These are phyloP conservation scores for Takifugu ocellatus DNA, from an alignment of 2,797 vertebrate genomes.

Conservation along the genomic window DNA sequence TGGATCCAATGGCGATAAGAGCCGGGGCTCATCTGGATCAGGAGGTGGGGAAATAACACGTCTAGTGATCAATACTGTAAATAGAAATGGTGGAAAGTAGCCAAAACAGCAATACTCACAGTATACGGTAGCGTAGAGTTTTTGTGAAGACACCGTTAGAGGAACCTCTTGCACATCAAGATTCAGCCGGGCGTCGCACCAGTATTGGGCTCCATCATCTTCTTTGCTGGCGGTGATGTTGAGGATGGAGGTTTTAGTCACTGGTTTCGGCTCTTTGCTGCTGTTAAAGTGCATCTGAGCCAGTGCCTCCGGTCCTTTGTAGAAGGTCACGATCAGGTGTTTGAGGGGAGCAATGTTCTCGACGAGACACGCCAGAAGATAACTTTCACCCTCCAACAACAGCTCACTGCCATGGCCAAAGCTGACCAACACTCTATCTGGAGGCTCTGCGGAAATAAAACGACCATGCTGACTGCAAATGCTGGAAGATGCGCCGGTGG, in stretches of 20 bases:
- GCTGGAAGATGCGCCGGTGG: background rate
- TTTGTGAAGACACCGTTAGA: constrained; percentile 41
- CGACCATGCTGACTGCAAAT: too few relatives aligned
- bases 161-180: constrained; percentile 50
- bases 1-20: accelerated
- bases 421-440: constrained; percentile 45
- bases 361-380: constrained; percentile 46
- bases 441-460: constrained; percentile 47
- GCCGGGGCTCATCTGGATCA: constrained; percentile 39
- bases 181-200: constrained; percentile 60
- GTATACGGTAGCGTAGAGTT: constrained; percentile 26
- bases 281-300: background rate
- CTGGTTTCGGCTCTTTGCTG: constrained; percentile 19
- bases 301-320: constrained; percentile 25
- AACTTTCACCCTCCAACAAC: constrained; percentile 19
- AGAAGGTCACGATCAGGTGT: constrained; percentile 48
- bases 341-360: constrained; percentile 33
- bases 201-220: constrained; percentile 51
- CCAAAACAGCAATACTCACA: constrained; percentile 53
- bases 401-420: constrained; percentile 30
- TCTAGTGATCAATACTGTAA: background rate
- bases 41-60: background rate
- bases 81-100: background rate
- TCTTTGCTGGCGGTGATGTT: constrained; percentile 26
- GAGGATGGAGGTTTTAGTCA: constrained; percentile 25